A percentile compares a stretch with the other conserved stretches of the same genome.
phyloP scores from a whole-genome alignment of 2,113 vertebrate species.

The Psammodynastes pulverulentus region DNA sequence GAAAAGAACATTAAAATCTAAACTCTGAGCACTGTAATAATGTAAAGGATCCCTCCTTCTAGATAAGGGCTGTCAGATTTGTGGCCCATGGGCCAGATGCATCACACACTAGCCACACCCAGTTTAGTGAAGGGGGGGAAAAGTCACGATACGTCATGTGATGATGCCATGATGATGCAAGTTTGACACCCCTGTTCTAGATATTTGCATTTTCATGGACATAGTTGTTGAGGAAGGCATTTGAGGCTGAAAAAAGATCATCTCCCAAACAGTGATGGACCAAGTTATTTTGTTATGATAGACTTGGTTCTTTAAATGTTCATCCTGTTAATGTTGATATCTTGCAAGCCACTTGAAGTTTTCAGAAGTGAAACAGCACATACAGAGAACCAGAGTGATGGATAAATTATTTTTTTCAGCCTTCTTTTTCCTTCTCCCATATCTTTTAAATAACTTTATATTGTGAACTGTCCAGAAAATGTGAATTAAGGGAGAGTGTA shows the following conservation, averaged over 20 bases:
- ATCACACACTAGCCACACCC: too few species aligned
- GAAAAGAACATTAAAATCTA: background rate
- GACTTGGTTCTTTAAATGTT: background rate
- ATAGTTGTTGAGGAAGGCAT: background rate
- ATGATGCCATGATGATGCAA: fast-evolving
- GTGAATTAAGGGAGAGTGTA: background rate
- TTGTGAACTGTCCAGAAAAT: background rate
- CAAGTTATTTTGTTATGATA: background rate
- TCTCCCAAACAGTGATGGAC: background rate
- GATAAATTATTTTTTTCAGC: background rate
- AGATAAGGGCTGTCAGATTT: too few species aligned
- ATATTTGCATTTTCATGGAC: background rate
- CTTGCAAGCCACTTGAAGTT: background rate
- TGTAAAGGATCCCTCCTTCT: background rate
- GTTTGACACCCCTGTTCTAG: background rate
- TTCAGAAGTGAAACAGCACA: background rate
- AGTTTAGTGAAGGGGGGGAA: too few species aligned
- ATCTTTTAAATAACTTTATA: background rate
- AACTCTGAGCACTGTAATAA: background rate
- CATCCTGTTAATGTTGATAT: background rate
- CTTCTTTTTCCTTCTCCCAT: background rate
- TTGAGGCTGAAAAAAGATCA: background rate
- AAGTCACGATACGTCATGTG: too few species aligned
- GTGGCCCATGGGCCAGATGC: too few species aligned
- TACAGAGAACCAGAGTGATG: background rate